Evolutionary conservation across 2,888 invertebrate species (phyloP), one percentile per base, ranked within the genome.

Genomic region (Heliconius cydno): DNA sequence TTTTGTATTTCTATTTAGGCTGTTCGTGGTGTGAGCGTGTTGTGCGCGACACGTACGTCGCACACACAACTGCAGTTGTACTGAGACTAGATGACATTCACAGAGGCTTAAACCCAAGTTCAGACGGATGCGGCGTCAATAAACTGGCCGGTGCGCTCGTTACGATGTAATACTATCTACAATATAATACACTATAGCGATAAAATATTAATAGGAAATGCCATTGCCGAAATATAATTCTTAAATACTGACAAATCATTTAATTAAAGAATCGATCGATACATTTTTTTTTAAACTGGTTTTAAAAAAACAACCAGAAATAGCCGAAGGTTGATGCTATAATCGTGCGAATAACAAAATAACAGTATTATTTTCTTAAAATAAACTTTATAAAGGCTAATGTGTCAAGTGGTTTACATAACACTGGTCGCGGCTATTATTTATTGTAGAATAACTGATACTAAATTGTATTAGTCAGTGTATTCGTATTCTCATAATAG

Each of bases 1-100:
- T 70, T 30, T 70, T 15, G n/a, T 41, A 70, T 70, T 86, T 86
- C 87, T 84, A 85, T 84, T 86, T 84, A 82, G 84, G 82, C 83
- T 85, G 81, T 80, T 81, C 80, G 77, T 74, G 80, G 80, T 81
- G 84, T 80, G 76, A 76, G 77, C 75, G 82, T 83, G 80, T 84
- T 84, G 86, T 85, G 79, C 76, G 76, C 90, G 92, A 89, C 87
- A 88, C 93, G 88, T 88, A 89, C 89, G 74, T 63, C 78, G 67
- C 34, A 90, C 89, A 88, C 89, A 86, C 41, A 63, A 92, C 91
- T 90, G 91, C 91, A 90, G 84, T 89, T 87, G 90, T 89, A 94
- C 93, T 94, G 94, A 92, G 91, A 85, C 92, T 92, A 92, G 93
- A 91, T 94, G 94, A 94, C 94, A 94, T 94, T 94, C 94, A 88